Conservation (phyloP, 2,888 invertebrate genomes). For the Synergus japonicus region DNA sequence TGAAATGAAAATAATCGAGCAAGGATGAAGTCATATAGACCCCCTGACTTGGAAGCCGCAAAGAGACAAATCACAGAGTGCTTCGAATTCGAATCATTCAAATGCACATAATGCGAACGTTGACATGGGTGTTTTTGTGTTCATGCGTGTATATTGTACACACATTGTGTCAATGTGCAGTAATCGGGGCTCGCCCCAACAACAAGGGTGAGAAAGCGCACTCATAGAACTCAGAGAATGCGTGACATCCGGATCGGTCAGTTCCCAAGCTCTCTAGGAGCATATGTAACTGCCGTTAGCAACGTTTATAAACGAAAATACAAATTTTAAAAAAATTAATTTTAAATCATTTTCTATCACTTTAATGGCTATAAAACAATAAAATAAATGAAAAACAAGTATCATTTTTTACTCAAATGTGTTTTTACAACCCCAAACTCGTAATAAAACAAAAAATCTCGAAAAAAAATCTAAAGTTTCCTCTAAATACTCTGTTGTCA, state of each 20-base stretch:
- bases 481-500: no score
- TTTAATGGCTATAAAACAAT: no score
- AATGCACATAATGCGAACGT: slow-evolving; percentile 32
- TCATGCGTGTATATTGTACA: slow-evolving; percentile 41
- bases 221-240: slow-evolving; percentile 57
- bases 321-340: no score
- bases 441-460: no score
- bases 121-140: slow-evolving; percentile 29
- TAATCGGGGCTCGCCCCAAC: slow-evolving; percentile 65
- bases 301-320: no score
- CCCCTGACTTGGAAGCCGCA: slow-evolving; percentile 65
- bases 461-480: no score
- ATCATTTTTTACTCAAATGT: no score
- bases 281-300: no score
- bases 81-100: slow-evolving; percentile 48
- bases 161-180: slow-evolving; percentile 62
- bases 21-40: slow-evolving; percentile 61
- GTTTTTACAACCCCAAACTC: no score
- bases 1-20: slow-evolving; percentile 26
- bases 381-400: no score
- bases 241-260: slow-evolving; percentile 69
- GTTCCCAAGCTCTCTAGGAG: slow-evolving; percentile 64
- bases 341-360: no score
- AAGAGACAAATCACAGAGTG: slow-evolving; percentile 67
- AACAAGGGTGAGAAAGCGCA: slow-evolving; percentile 69